Conservation (phyloP, 1,140 invertebrate species). For the Triops longicaudatus region DNA sequence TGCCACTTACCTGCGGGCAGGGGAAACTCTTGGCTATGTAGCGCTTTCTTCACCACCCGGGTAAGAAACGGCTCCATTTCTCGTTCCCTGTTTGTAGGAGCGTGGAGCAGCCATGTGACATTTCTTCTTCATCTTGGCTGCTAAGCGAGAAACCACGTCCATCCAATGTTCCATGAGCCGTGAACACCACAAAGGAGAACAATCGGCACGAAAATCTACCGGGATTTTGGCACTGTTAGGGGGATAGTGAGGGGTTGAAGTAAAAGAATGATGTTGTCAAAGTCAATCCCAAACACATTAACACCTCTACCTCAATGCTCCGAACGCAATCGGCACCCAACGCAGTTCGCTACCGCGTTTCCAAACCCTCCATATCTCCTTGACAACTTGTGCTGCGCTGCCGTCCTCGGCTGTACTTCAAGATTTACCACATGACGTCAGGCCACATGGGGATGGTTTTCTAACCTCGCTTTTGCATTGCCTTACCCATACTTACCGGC, state of each 20-base stretch:
- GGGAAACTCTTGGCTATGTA: background rate
- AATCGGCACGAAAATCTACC: background rate
- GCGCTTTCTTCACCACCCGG: background rate
- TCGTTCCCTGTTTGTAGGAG: background rate
- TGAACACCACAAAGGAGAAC: conserved; percentile 11
- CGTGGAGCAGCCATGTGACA: background rate
- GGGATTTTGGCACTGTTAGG: background rate
- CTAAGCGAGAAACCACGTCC: conserved; percentile 14
- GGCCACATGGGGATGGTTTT: background rate
- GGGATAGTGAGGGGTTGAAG: background rate
- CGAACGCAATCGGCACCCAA: background rate
- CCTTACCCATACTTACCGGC: too few species aligned
- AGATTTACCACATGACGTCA: background rate
- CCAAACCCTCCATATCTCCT: conserved; percentile 1
- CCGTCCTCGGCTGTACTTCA: background rate
- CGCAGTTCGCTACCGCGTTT: background rate
- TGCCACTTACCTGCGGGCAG: background rate
- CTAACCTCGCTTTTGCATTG: too few species aligned
- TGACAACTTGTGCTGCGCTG: background rate
- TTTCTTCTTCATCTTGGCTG: background rate
- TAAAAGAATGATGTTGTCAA: background rate
- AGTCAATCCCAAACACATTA: conserved; percentile 10
- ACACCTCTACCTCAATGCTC: background rate
- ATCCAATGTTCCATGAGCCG: conserved; percentile 3
- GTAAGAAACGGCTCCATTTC: background rate